Conservation (phyloP, 2,113 vertebrate genomes). For the Galeopterus variegatus region DNA sequence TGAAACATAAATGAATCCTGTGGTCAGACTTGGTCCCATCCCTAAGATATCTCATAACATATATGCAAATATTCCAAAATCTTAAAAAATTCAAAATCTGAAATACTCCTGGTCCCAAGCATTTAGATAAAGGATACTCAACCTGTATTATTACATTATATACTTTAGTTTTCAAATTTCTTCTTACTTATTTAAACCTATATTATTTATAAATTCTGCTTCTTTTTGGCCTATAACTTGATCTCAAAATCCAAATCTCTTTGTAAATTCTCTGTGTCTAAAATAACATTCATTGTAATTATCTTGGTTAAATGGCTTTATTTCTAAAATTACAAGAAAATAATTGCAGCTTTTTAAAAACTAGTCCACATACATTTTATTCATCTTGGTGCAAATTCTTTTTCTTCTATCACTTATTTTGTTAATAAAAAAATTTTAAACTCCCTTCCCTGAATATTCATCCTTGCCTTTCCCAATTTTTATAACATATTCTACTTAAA, state of each 20-base stretch:
- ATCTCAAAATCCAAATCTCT: constrained; percentile 16
- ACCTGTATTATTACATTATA: background rate
- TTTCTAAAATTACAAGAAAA: constrained; percentile 57
- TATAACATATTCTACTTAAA: constrained; percentile 22
- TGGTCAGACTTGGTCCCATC: too few relatives aligned
- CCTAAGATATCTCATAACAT: too few relatives aligned
- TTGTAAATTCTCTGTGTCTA: constrained; percentile 15
- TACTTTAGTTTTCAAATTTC: constrained; percentile 4
- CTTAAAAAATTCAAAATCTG: too few relatives aligned
- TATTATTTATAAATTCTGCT: constrained; percentile 13
- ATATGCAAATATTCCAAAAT: too few relatives aligned
- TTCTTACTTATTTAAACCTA: constrained; percentile 24
- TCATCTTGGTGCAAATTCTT: constrained; percentile 38
- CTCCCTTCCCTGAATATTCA: constrained; percentile 10
- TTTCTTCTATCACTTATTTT: constrained; percentile 60
- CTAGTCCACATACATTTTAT: constrained; percentile 48
- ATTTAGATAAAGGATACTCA: too few relatives aligned
- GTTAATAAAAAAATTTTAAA: constrained; percentile 61
- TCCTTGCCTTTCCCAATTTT: constrained; percentile 46
- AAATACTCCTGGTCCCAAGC: too few relatives aligned
- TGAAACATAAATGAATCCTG: too few relatives aligned
- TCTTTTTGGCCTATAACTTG: background rate
- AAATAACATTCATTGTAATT: constrained; percentile 28
- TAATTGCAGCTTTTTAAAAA: background rate
- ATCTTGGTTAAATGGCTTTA: constrained; percentile 49